Conservation (phyloP, 2,888 invertebrate species). For the Epinotia nisella region DNA sequence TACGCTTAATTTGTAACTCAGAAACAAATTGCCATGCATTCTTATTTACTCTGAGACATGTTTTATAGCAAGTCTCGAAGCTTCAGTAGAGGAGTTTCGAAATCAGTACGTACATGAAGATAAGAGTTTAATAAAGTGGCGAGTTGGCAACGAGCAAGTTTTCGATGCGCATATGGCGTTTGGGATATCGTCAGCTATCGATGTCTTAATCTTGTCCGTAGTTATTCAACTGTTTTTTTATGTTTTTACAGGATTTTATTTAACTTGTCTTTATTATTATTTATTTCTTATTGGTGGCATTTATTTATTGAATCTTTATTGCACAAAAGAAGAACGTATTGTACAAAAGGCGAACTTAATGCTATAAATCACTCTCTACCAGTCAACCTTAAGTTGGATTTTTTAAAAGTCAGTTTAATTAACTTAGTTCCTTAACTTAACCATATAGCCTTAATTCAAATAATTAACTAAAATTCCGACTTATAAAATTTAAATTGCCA, state of each 20-base stretch:
- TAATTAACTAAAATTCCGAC: too few relatives aligned
- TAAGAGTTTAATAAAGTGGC: slow-evolving; percentile 55
- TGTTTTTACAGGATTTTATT: background rate
- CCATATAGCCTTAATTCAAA: too few relatives aligned
- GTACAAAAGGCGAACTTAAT: too few relatives aligned
- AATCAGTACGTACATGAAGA: slow-evolving; percentile 45
- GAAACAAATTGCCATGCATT: slow-evolving; percentile 36
- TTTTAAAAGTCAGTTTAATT: too few relatives aligned
- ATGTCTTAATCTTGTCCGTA: background rate
- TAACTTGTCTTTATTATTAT: too few relatives aligned
- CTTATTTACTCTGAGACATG: slow-evolving; percentile 27
- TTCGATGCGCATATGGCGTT: slow-evolving; percentile 40
- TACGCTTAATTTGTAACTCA: slow-evolving; percentile 35
- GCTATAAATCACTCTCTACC: too few relatives aligned
- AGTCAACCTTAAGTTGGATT: too few relatives aligned
- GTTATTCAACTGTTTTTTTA: background rate
- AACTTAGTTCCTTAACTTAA: too few relatives aligned
- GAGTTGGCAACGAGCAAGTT: slow-evolving; percentile 51
- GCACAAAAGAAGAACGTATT: too few relatives aligned
- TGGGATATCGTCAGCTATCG: slow-evolving; percentile 3
- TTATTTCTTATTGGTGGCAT: too few relatives aligned
- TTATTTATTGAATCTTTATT: too few relatives aligned
- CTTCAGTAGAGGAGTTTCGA: background rate
- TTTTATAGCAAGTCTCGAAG: slow-evolving; percentile 13
- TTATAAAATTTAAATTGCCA: too few relatives aligned